A percentile compares a stretch with the other conserved stretches of the same genome.
Conservation (phyloP, 1,140 invertebrate genomes). For the Eurosta solidaginis region DNA sequence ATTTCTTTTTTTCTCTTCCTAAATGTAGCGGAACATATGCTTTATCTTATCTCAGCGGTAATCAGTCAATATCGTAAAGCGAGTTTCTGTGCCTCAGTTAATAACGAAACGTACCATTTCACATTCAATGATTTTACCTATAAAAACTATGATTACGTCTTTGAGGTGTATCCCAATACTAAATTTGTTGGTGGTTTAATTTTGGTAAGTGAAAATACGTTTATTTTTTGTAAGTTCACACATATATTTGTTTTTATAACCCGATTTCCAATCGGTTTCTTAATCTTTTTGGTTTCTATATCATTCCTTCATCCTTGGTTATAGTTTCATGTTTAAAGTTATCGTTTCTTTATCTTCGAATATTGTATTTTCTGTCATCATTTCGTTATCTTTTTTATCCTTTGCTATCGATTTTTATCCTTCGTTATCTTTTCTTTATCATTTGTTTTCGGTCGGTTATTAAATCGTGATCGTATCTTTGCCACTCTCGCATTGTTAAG, state of each 20-base stretch:
- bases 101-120: constrained; percentile 34
- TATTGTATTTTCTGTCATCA: too few relatives aligned
- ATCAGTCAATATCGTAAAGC: constrained; percentile 36
- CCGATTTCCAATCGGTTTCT: too few relatives aligned
- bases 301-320: too few relatives aligned
- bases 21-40: constrained; percentile 44
- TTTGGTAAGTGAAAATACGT: constrained; percentile 41
- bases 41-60: constrained; percentile 42
- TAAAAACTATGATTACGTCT: constrained; percentile 50
- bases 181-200: constrained; percentile 35
- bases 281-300: too few relatives aligned
- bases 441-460: too few relatives aligned
- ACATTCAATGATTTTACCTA: constrained; percentile 43
- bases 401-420: too few relatives aligned
- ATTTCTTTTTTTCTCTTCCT: neutral
- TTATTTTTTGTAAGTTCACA: neutral
- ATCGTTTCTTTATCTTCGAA: too few relatives aligned
- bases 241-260: neutral
- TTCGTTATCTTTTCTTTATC: too few relatives aligned
- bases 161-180: constrained; percentile 42
- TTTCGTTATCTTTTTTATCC: too few relatives aligned
- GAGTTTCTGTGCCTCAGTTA: constrained; percentile 32
- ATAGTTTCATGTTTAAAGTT: too few relatives aligned
- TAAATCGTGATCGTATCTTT: too few relatives aligned
- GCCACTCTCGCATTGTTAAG: too few relatives aligned